Evolutionary conservation across 2,888 invertebrate species (phyloP).

Genomic region (Ectemnius lituratus): DNA sequence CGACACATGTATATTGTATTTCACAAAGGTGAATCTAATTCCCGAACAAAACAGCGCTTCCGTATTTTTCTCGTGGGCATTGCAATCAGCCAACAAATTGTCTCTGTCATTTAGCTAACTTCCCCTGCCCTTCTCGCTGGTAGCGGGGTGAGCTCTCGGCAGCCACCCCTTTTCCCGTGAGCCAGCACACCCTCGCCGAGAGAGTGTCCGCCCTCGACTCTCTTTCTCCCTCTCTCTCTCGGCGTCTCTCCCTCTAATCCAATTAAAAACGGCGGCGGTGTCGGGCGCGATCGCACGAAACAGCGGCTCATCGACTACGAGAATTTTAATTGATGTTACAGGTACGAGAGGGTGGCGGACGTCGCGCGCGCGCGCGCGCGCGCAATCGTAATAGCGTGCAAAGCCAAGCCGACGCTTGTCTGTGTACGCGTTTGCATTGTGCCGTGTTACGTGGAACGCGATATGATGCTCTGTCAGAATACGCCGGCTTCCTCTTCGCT

Average conservation of each 20-base stretch:
- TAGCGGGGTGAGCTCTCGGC: background rate
- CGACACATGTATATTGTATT: too few relatives aligned
- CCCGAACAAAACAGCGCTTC: too few relatives aligned
- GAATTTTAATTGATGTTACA: conserved; percentile 76
- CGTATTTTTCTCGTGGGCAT: too few relatives aligned
- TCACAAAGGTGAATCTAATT: too few relatives aligned
- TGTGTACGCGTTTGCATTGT: too few relatives aligned
- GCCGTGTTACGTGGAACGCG: background rate
- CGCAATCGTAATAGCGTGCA: conserved; percentile 29
- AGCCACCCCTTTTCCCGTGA: conserved; percentile 56
- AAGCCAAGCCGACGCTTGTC: too few relatives aligned
- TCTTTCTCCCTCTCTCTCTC: conserved; percentile 42
- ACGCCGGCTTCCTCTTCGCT: too few relatives aligned
- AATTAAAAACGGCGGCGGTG: conserved; percentile 71
- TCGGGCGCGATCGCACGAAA: conserved; percentile 68
- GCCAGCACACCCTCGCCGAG: conserved; percentile 61
- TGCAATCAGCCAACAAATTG: conserved; percentile 35
- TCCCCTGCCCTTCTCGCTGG: conserved; percentile 22
- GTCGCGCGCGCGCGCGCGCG: conserved; percentile 22
- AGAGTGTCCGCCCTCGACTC: conserved; percentile 42
- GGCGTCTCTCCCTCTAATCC: conserved; percentile 73
- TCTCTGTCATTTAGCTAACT: conserved; percentile 60
- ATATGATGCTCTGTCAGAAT: conserved; percentile 48
- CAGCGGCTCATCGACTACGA: conserved; percentile 72
- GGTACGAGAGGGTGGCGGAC: conserved; percentile 44